These are phyloP conservation scores for Tetragonisca angustula DNA, from an alignment of 2,888 invertebrate genomes.

Conservation along the genomic window DNA sequence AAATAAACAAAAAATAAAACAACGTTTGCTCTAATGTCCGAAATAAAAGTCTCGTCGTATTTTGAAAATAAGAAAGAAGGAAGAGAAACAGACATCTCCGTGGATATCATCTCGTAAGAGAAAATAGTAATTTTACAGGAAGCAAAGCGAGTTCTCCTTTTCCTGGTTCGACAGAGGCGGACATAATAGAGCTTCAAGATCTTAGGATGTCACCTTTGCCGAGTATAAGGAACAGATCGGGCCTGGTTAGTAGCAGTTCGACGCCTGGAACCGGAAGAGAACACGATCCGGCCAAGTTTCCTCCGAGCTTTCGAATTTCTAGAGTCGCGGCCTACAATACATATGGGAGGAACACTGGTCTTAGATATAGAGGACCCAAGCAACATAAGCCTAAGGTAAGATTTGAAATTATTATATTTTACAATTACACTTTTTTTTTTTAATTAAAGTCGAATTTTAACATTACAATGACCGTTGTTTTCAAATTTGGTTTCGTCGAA, in stretches of 20 bases:
- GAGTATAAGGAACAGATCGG: slow-evolving; percentile 88
- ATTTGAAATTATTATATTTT: neutral
- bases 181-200: slow-evolving; percentile 96
- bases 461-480: too few relatives aligned
- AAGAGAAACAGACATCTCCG: too few relatives aligned
- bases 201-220: slow-evolving; percentile 93
- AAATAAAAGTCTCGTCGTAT: too few relatives aligned
- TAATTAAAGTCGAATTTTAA: too few relatives aligned
- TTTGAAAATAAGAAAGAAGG: too few relatives aligned
- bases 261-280: slow-evolving; percentile 84
- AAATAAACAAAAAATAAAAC: too few relatives aligned
- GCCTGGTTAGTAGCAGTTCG: slow-evolving; percentile 82
- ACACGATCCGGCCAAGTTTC: slow-evolving; percentile 88
- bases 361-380: slow-evolving; percentile 79
- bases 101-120: too few relatives aligned
- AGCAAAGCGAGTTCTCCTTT: slow-evolving; percentile 82
- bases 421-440: neutral
- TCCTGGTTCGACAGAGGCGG: slow-evolving; percentile 85
- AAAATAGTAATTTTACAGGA: slow-evolving; percentile 68
- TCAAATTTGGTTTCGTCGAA: too few relatives aligned
- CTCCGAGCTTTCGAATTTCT: slow-evolving; percentile 91
- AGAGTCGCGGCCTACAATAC: slow-evolving; percentile 84
- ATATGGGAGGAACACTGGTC: slow-evolving; percentile 79
- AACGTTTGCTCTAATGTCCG: too few relatives aligned
- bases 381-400: slow-evolving; percentile 81